phyloP scores from a whole-genome alignment of 2,888 invertebrate species.

The Omphaloscelis lunosa region DNA sequence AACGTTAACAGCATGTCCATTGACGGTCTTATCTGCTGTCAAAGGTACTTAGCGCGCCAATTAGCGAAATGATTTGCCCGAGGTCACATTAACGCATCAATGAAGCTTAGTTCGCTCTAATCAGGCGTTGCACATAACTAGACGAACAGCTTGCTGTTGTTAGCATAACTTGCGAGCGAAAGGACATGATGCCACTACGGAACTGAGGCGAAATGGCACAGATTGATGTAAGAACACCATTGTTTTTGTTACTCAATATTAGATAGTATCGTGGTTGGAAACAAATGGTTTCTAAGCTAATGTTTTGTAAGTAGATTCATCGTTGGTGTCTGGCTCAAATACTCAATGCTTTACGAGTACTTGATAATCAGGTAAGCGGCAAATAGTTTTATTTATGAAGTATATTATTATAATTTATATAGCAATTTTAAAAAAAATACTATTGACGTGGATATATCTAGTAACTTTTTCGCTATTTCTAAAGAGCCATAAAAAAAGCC shows the following conservation, averaged over 20 bases:
- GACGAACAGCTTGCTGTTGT: background rate
- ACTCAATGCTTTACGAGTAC: background rate
- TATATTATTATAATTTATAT: too few relatives aligned
- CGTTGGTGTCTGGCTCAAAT: background rate
- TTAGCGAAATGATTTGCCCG: constrained; percentile 2
- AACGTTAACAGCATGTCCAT: background rate
- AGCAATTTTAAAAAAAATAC: too few relatives aligned
- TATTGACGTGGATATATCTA: too few relatives aligned
- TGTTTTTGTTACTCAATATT: constrained; percentile 33
- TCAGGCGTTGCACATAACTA: constrained; percentile 2
- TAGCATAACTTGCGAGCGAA: constrained; percentile 11
- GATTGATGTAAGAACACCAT: constrained; percentile 43
- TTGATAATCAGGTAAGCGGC: background rate
- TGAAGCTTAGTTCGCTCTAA: background rate
- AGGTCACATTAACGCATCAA: constrained; percentile 22
- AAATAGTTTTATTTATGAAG: too few relatives aligned
- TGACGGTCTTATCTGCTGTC: constrained; percentile 13
- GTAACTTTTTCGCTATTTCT: too few relatives aligned
- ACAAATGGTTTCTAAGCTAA: background rate
- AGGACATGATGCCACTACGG: constrained; percentile 48
- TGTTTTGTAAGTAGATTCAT: constrained; percentile 10
- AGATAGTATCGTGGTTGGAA: constrained; percentile 32
- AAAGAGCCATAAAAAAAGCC: too few relatives aligned
- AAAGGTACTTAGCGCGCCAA: background rate
- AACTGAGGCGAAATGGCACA: constrained; percentile 28